Percentiles rank a stretch among this genome's conserved stretches.
These are phyloP conservation scores for Drosophila mimetica DNA, from an alignment of 2,888 invertebrate genomes.

Conservation along the genomic window DNA sequence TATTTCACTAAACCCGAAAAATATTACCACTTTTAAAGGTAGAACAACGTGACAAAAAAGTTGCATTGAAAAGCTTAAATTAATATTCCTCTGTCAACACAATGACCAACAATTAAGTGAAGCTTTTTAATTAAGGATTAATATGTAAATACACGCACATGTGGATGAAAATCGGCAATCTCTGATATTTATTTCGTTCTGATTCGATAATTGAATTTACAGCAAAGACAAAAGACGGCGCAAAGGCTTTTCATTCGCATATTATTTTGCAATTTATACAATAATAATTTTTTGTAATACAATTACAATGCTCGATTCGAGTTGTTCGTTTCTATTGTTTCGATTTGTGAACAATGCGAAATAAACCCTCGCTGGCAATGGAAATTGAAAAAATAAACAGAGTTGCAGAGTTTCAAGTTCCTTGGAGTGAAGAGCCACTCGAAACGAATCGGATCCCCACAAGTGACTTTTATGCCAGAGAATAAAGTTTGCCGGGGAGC, in stretches of 20 bases:
- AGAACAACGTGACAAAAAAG: background rate
- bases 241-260: slow-evolving; percentile 4
- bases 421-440: slow-evolving; percentile 21
- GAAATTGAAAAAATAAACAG: slow-evolving; percentile 20
- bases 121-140: slow-evolving; percentile 47
- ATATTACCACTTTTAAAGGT: background rate
- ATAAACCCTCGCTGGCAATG: slow-evolving; percentile 8
- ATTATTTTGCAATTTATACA: slow-evolving; percentile 12
- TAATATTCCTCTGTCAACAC: slow-evolving; percentile 14
- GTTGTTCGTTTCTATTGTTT: slow-evolving; percentile 4
- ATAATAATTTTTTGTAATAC: slow-evolving; percentile 27
- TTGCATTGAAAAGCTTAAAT: background rate
- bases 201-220: slow-evolving; percentile 50
- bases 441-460: slow-evolving; percentile 1
- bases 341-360: slow-evolving; percentile 8
- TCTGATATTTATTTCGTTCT: slow-evolving; percentile 13
- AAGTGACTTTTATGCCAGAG: slow-evolving; percentile 5
- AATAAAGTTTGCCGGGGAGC: slow-evolving; percentile 3
- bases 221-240: slow-evolving; percentile 24
- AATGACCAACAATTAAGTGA: slow-evolving; percentile 34
- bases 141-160: slow-evolving; percentile 13
- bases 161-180: slow-evolving; percentile 11
- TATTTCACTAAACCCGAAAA: background rate
- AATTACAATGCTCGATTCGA: slow-evolving; percentile 37
- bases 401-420: slow-evolving; percentile 37